phyloP scores from a whole-genome alignment of 2,888 invertebrate genomes.

The Drosophila helvetica region DNA sequence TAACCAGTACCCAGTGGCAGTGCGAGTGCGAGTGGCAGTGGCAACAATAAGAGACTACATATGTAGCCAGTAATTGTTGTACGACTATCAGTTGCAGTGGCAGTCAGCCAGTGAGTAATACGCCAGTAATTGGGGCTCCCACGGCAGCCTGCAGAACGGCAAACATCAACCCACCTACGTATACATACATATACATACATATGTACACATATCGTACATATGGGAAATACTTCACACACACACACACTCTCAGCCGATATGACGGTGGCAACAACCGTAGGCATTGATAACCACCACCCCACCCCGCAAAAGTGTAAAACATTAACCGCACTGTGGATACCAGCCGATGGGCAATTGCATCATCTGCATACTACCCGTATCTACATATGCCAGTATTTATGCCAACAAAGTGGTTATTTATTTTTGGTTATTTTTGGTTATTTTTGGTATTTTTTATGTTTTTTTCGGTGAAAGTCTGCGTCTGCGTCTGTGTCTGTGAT shows the following conservation, averaged over 20 bases:
- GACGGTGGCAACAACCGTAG: constrained; percentile 59
- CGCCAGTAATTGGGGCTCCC: constrained; percentile 41
- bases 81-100: constrained; percentile 2
- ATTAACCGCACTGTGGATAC: constrained; percentile 62
- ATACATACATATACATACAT: constrained; percentile 4
- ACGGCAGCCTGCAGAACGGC: constrained; percentile 24
- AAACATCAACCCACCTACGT: constrained; percentile 19
- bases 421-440: no score
- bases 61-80: constrained; percentile 4
- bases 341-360: constrained; percentile 31
- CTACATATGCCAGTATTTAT: no score
- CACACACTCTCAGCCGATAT: constrained; percentile 7
- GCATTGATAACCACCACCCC: constrained; percentile 69
- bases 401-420: background rate
- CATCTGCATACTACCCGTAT: constrained; percentile 7
- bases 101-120: constrained; percentile 31
- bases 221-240: constrained; percentile 11
- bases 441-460: background rate
- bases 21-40: background rate
- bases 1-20: background rate
- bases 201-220: constrained; percentile 14
- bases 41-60: background rate
- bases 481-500: constrained; percentile 21
- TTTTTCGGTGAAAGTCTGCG: constrained; percentile 36
- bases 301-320: constrained; percentile 70